phyloP scores from a whole-genome alignment of 2,888 invertebrate species.

The Eristalis intricaria region DNA sequence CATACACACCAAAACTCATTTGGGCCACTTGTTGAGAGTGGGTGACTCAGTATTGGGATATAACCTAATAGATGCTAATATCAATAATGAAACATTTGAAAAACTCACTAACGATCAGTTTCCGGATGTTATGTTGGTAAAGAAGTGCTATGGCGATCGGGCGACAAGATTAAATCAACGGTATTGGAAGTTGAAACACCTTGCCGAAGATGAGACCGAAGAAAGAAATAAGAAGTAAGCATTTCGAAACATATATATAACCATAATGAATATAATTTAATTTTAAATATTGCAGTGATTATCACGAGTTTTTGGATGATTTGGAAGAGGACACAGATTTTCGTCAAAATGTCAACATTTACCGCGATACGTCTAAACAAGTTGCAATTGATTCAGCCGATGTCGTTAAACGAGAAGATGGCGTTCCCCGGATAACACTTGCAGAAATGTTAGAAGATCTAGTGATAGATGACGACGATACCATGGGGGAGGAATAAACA shows the following conservation, averaged over 20 bases:
- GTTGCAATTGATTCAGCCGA: slow-evolving; percentile 83
- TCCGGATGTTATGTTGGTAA: slow-evolving; percentile 97
- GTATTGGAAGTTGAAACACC: slow-evolving; percentile 95
- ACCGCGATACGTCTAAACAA: slow-evolving; percentile 83
- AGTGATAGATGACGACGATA: slow-evolving; percentile 89
- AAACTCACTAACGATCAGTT: slow-evolving; percentile 86
- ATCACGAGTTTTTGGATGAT: slow-evolving; percentile 97
- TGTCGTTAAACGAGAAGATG: slow-evolving; percentile 88
- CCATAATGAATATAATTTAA: slow-evolving; percentile 1
- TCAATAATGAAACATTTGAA: slow-evolving; percentile 95
- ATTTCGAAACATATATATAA: slow-evolving; percentile 77
- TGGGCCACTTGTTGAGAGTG: slow-evolving; percentile 95
- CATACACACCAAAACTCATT: slow-evolving; percentile 94
- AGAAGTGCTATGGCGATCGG: slow-evolving; percentile 92
- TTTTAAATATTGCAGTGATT: slow-evolving; percentile 86
- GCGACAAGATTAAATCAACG: slow-evolving; percentile 87
- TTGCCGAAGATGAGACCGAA: slow-evolving; percentile 86
- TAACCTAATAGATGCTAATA: slow-evolving; percentile 93
- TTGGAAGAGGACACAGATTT: slow-evolving; percentile 96
- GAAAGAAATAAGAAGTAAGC: slow-evolving; percentile 85
- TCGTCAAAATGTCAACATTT: slow-evolving; percentile 96
- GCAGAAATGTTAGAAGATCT: slow-evolving; percentile 97
- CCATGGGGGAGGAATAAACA: slow-evolving; percentile 84
- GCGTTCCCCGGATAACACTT: slow-evolving; percentile 89
- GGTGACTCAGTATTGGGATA: slow-evolving; percentile 97